Base-by-base conservation (phyloP, 1,140 invertebrate species). In the Drosophila malerkotliana region DNA sequence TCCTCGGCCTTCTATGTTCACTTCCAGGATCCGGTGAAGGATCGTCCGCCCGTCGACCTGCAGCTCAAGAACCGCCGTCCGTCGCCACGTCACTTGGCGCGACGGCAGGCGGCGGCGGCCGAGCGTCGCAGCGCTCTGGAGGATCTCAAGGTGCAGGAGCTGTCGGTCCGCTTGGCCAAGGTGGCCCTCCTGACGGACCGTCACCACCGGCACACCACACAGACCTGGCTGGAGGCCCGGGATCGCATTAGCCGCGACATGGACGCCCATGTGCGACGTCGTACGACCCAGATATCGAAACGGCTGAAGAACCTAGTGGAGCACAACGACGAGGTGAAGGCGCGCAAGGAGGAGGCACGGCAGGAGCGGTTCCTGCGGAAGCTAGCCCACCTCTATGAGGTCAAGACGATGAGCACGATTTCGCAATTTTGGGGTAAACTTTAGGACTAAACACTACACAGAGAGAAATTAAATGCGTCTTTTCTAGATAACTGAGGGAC, bases 1-100 rank as follows among this genome's bases (percentile, higher is more conserved):
- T 30, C 41, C 6, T 34, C 47, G 14, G 39, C 67, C 15, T 80
- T 67, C 7, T 77, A 67, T 12, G 14, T 83, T 0, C 64, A 72
- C 52, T 10, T 51, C 1, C 3, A 47, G 45, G 61, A 78, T 47
- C 53, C 79, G 6, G n/a, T 28, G 1, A 9, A 6, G 4, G 24
- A 68, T 0, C 9, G 47, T 4, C 26, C 24, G 2, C 79, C 79
- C 1, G 2, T 6, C 0, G 45, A 45, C n/a, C 21, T 83, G 6
- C 39, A 26, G 1, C 9, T 5, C 26, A 56, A 64, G 12, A 26
- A 41, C 6, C 51, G 5, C 2, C 41, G 7, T 0, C 37, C 15
- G 3, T 21, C 15, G 7, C 32, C 24, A 1, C n/a, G 15, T 1
- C 12, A 10, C 0, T 37, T 60, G 8, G 41, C 45, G 44, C 4